Base-by-base conservation (phyloP, 2,797 vertebrate genomes). In the Philypnodon macrostomus region DNA sequence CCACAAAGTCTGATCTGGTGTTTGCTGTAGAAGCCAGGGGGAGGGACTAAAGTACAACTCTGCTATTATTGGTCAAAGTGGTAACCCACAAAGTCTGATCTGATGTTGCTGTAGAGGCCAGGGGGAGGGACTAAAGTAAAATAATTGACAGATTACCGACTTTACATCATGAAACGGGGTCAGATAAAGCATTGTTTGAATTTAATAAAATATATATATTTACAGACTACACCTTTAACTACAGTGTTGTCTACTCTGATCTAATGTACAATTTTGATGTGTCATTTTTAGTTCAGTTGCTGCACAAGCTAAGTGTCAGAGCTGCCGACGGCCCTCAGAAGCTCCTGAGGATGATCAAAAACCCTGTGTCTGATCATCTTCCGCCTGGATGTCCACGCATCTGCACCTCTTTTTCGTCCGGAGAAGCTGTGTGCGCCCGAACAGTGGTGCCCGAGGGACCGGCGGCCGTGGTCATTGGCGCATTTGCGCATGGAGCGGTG, bases 291-390 rank as follows among this genome's bases (percentile, higher is more conserved):
- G 96, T 99, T 85, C 96, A 99, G 83, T 83, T 99, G 65, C 85
- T 98, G 73, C 96, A 99, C 70, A 99, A 99, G 70, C 87, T 98
- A 63, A 98, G 95, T 0, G 94, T 98, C 35, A 85, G 96, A 75
- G 95, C 95, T 0, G 90, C 95, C 7, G 96, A 98, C 14, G 95
- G 96, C 4, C 92, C 95, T 41, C 93, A 96, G 76, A 94, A 93
- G 13, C 84, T 99, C 15, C 59, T 98, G 62, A 42, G 91, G 86
- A 91, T 98, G 60, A 98, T 99, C 62, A 98, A 94, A 80, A 99
- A 98, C 31, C 96, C 97, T 0, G 93, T 99, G 54, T 96, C 90
- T 0, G 91, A 95, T 77, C 93, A 98, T 42, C 91, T 99, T 37
- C 95, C 96, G 0, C 92, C 94, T 0, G 96, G 96, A 50, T 98